Conservation (phyloP, 2,888 invertebrate genomes). For the Spisula solida region DNA sequence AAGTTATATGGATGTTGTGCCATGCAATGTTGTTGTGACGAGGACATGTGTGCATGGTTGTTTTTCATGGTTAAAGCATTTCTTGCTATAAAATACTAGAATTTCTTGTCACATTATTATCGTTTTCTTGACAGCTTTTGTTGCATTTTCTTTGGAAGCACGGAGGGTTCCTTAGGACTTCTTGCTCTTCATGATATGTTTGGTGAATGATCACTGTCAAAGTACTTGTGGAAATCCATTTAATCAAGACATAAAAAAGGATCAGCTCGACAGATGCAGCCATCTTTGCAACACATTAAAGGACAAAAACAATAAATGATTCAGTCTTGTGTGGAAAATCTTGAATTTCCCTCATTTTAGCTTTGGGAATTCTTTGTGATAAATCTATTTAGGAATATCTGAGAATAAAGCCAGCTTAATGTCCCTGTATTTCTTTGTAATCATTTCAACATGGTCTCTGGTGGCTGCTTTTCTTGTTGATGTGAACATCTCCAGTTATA, state of each 20-base stretch:
- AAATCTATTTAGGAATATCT: too few relatives aligned
- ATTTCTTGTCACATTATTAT: neutral
- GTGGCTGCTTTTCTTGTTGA: too few relatives aligned
- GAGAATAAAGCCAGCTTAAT: too few relatives aligned
- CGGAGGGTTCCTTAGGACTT: neutral
- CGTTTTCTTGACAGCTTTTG: neutral
- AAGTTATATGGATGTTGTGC: neutral
- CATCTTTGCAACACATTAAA: neutral
- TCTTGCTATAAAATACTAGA: neutral
- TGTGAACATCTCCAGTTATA: neutral
- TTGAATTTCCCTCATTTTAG: neutral
- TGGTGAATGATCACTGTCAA: neutral
- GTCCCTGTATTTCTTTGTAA: too few relatives aligned
- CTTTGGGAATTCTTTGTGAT: conserved; percentile 1
- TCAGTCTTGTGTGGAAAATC: neutral
- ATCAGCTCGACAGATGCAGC: neutral
- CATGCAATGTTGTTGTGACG: neutral
- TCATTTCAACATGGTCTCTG: too few relatives aligned
- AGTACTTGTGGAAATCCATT: neutral
- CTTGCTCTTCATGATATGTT: neutral
- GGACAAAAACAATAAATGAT: neutral
- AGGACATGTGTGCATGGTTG: neutral
- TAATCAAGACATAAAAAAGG: neutral
- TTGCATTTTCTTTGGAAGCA: neutral
- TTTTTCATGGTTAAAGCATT: neutral